Evolutionary conservation across 2,113 vertebrate species (phyloP).

Genomic region (Parotia lawesii): DNA sequence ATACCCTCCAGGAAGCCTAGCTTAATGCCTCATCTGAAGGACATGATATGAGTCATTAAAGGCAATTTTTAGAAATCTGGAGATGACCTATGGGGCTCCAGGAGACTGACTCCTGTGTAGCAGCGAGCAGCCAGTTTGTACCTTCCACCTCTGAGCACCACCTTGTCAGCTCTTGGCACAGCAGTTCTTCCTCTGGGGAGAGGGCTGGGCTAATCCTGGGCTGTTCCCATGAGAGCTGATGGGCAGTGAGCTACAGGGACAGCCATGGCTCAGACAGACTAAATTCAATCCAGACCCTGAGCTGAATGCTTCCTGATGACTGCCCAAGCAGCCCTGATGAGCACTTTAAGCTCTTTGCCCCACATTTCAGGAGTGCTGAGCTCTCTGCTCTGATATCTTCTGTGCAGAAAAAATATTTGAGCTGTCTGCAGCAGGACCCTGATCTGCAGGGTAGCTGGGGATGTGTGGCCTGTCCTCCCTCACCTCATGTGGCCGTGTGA

Average conservation of each 20-base stretch:
- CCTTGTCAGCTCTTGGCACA: neutral
- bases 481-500: no score
- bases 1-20: conserved; percentile 24
- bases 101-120: neutral
- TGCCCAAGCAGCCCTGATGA: neutral
- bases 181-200: neutral
- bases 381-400: neutral
- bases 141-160: neutral
- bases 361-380: neutral
- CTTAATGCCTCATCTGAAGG: conserved; percentile 17
- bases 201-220: neutral
- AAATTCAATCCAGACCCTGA: neutral
- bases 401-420: neutral
- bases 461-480: neutral
- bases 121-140: neutral
- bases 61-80: conserved; percentile 12
- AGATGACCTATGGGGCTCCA: conserved; percentile 36
- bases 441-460: neutral
- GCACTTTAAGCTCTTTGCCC: neutral
- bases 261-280: neutral
- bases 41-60: conserved; percentile 30
- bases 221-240: neutral
- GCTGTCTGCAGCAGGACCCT: neutral
- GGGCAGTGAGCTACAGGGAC: neutral
- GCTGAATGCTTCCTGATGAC: neutral